Base-by-base conservation (phyloP, 2,888 invertebrate species). In the Gortyna flavago region DNA sequence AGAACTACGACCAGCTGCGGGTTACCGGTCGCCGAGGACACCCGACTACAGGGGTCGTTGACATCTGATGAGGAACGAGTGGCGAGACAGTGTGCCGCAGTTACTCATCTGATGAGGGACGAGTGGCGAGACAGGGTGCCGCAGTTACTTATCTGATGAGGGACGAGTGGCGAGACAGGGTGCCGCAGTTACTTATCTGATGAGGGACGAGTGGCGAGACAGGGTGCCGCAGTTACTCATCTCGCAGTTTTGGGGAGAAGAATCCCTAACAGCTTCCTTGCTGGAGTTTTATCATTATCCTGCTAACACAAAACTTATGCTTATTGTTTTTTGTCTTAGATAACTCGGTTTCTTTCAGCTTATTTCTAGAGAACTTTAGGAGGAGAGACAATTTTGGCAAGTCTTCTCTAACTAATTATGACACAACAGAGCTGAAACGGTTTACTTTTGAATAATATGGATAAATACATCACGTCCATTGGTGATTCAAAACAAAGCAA, bases 31-130 rank as follows among this genome's bases (percentile, higher is more conserved):
- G 71, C 62, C 72, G 70, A 79, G 79, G 87, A 77, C 75, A 78
- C 66, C 68, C 71, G 68, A 69, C 66, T 66, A 21, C 76, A 61
- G 57, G 62, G 87, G 85, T 87, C 86, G 77, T 75, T 88, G 88
- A 88, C 86, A 69, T 61, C 62, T 62, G 54, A 67, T 57, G 54
- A 68, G 57, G 72, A 44, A 41, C 51, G 29, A 21, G n/a, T 9
- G 29, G 21, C 64, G 59, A 75, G 71, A 72, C 80, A 59, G 62
- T 41, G 64, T 77, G 44, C 44, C 44, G 44, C 38, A 38, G 38
- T 57, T 35, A 35, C 35, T 35, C 35, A 35, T 35, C 35, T 35
- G 54, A 66, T 51, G 54, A 68, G 57, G 72, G 54, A 41, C 51
- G 29, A 21, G n/a, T 9, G 29, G 21, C 64, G 59, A 75, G 71